Evolutionary conservation across 1,140 invertebrate genomes (phyloP).

Genomic region (Notospermus geniculatus): DNA sequence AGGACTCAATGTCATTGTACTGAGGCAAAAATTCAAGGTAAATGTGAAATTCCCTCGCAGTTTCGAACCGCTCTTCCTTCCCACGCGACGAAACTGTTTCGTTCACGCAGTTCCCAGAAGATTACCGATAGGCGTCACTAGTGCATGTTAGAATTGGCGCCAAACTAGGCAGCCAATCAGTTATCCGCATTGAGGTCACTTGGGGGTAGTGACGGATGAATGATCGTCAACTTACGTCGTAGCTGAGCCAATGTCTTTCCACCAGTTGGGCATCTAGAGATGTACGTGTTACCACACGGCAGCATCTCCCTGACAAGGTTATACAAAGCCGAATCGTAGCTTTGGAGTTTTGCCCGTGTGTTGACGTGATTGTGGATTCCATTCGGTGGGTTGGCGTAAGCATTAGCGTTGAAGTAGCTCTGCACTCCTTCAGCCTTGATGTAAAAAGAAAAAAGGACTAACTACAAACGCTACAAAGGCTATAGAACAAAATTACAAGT

Average conservation of each 20-base stretch:
- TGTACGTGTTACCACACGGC: conserved; percentile 36
- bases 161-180: not conserved
- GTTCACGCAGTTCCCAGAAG: no score
- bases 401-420: conserved; percentile 36
- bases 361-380: conserved; percentile 32
- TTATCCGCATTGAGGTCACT: not conserved
- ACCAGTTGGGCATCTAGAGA: conserved; percentile 29
- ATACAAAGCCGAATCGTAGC: conserved; percentile 34
- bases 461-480: no score
- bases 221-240: conserved; percentile 21
- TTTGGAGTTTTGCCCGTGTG: conserved; percentile 28
- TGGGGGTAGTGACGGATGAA: not conserved
- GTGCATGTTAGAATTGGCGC: no score
- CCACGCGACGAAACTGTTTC: no score
- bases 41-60: no score
- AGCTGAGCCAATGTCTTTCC: not conserved
- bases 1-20: no score
- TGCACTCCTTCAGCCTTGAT: conserved; percentile 37
- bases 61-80: no score
- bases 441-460: not conserved
- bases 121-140: no score
- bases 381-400: conserved; percentile 28
- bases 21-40: no score
- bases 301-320: conserved; percentile 30
- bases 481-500: no score